Evolutionary conservation across 1,140 invertebrate species (phyloP).

Genomic region (Lethrus apterus): DNA sequence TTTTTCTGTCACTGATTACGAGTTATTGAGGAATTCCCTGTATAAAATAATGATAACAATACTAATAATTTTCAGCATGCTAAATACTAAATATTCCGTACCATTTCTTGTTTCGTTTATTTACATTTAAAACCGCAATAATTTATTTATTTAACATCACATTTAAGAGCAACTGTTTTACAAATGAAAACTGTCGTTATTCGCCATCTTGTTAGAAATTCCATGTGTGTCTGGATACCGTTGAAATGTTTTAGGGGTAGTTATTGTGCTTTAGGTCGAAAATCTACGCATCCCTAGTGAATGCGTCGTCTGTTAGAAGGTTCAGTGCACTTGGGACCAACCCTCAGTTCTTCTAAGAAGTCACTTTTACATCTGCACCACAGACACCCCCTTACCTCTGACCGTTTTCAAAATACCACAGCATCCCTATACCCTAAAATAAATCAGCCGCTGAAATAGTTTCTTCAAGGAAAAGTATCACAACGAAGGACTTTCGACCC

Average conservation of each 20-base stretch:
- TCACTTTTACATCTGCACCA: constrained; percentile 21
- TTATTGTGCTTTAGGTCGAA: constrained; percentile 15
- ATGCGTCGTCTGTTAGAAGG: constrained; percentile 18
- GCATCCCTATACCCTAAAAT: constrained; percentile 8
- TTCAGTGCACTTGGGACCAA: constrained; percentile 22
- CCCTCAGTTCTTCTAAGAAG: constrained; percentile 19
- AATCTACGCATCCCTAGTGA: constrained; percentile 15
- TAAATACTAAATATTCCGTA: background rate
- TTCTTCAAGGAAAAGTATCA: no score
- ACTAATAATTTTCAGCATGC: no score
- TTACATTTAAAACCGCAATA: no score
- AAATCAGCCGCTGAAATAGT: constrained; percentile 11
- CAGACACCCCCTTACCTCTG: constrained; percentile 4
- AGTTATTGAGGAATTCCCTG: no score
- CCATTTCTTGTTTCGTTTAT: background rate
- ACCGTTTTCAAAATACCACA: constrained; percentile 19
- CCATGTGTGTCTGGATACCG: constrained; percentile 7
- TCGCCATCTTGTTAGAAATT: no score
- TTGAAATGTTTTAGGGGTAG: constrained; percentile 17
- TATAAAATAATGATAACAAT: no score
- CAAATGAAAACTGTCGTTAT: no score
- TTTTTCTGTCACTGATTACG: no score
- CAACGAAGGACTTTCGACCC: no score
- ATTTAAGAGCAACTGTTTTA: no score
- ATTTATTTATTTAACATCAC: no score